Percentiles rank a stretch among this genome's conserved stretches.
Evolutionary conservation across 2,888 invertebrate genomes (phyloP).

Genomic region (Drosophila atripex): DNA sequence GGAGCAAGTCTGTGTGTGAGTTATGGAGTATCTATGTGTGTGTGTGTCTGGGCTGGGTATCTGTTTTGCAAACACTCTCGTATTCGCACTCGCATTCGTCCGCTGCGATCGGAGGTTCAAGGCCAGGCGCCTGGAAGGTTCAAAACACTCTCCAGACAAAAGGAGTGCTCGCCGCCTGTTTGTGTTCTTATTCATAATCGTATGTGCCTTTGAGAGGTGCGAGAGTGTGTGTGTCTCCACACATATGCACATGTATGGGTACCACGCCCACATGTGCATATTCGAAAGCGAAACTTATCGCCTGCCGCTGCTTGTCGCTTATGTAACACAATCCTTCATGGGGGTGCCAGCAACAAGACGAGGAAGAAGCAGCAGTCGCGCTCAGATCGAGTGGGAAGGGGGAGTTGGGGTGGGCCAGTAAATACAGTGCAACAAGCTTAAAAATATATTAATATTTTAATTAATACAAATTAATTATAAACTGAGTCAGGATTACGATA

Average conservation of each 20-base stretch:
- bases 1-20: slow-evolving; percentile 20
- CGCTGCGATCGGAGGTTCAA: slow-evolving; percentile 69
- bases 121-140: slow-evolving; percentile 72
- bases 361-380: no score
- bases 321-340: slow-evolving; percentile 64
- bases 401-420: slow-evolving; percentile 9
- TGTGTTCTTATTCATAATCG: slow-evolving; percentile 22
- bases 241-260: slow-evolving; percentile 9
- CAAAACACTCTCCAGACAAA: slow-evolving; percentile 60
- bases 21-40: slow-evolving; percentile 13
- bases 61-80: slow-evolving; percentile 50
- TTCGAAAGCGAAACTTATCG: slow-evolving; percentile 54
- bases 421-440: slow-evolving; percentile 12
- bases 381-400: not conserved
- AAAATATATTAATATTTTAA: not conserved
- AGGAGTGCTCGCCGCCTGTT: slow-evolving; percentile 37
- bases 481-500: no score
- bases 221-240: slow-evolving; percentile 19
- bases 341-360: slow-evolving; percentile 44
- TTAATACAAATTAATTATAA: not conserved
- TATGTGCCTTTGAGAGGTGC: slow-evolving; percentile 1
- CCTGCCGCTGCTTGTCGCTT: slow-evolving; percentile 53
- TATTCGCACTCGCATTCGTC: slow-evolving; percentile 29
- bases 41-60: slow-evolving; percentile 32
- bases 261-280: slow-evolving; percentile 48